Evolutionary conservation across 2,113 vertebrate species (phyloP), one percentile per base, ranked within the genome.

Genomic region (Apus apus): DNA sequence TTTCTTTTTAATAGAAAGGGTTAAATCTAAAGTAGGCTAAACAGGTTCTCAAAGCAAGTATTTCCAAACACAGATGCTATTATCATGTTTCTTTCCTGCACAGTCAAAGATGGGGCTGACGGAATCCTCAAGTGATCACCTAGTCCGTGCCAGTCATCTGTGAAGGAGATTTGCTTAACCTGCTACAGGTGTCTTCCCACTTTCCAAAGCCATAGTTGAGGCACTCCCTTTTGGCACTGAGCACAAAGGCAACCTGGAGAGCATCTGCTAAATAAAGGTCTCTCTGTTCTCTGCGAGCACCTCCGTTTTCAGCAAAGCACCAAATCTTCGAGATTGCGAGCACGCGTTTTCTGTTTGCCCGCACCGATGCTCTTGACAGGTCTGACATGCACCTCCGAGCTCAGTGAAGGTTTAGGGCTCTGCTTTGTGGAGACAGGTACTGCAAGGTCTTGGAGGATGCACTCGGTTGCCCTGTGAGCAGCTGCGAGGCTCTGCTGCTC

Each of bases 401-500:
- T 16, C 40, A n/a, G 60, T 1, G n/a, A 58, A 83, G 75, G 48
- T 86, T 68, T 57, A 13, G 29, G 34, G 86, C 48, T 74, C 87
- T 3, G n/a, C 54, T 94, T 56, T 48, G 72, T 3, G 48, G 68
- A 71, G 48, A 23, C 23, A 60, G 86, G 38, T 5, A 10, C 48
- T 27, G 20, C 87, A 57, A 56, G 26, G 25, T 56, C 38, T 91
- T 15, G 19, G 51, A 90, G 43, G 11, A 89, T n/a, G n/a, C 75
- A 13, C 72, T 16, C 5, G 3, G 30, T 74, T 75, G 6, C 21
- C 15, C 38, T 25, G 38, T 8, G 19, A 91, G 65, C 76, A 90
- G 73, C 73, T 50, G n/a, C 11, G 54, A 72, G 61, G 65, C 76
- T 97, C 83, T 97, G 92, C 96, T 97, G 96, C 96, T 89, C 96